Conservation (phyloP, 2,113 vertebrate genomes). For the Machaerirhynchus nigripectus region DNA sequence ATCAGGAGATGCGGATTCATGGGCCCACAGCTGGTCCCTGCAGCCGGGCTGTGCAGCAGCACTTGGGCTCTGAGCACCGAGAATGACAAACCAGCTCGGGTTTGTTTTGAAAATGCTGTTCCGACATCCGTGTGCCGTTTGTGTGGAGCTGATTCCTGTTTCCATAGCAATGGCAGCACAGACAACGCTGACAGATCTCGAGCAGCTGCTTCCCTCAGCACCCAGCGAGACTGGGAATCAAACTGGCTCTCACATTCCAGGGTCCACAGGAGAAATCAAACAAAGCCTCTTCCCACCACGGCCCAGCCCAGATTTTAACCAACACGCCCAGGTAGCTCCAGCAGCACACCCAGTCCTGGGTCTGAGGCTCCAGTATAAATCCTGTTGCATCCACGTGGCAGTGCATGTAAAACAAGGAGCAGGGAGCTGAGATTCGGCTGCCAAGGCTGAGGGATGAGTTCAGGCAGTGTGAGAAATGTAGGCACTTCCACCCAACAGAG, state of each 20-base stretch:
- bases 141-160: not conserved
- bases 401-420: not conserved
- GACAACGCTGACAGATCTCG: not conserved
- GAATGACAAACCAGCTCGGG: not conserved
- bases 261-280: accelerated
- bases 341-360: accelerated
- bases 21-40: not conserved
- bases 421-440: not conserved
- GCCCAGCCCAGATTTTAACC: not conserved
- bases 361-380: not conserved
- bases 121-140: not conserved
- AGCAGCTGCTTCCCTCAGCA: not conserved
- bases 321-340: not conserved
- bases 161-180: not conserved
- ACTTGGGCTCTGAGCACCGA: accelerated
- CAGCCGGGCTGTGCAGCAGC: not conserved
- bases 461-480: not conserved
- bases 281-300: not conserved
- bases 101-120: not conserved
- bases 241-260: accelerated
- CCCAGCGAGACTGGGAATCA: not conserved
- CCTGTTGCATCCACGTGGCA: not conserved
- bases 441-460: not conserved
- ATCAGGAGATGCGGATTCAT: accelerated
- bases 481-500: not conserved